A percentile compares a stretch with the other conserved stretches of the same genome.
Conservation (phyloP, 2,113 vertebrate genomes). For the Paramisgurnus dabryanus region DNA sequence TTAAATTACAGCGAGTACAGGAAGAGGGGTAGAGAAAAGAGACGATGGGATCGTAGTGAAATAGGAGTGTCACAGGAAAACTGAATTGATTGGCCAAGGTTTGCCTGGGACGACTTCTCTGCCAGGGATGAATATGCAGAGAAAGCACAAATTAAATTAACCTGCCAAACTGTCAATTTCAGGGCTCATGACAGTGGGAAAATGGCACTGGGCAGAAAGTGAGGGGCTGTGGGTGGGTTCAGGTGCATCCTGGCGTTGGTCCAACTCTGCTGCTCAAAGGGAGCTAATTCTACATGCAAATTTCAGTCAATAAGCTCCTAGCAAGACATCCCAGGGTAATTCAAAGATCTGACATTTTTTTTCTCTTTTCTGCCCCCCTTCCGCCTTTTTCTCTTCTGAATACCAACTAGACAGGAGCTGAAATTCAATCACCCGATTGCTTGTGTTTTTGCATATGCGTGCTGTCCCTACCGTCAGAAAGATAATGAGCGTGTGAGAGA, state of each 20-base stretch:
- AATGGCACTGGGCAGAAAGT: constrained; percentile 82
- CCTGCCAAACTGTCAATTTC: constrained; percentile 99
- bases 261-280: constrained; percentile 91
- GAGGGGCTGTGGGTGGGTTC: constrained; percentile 17
- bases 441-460: constrained; percentile 91
- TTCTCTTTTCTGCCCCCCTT: constrained; percentile 75
- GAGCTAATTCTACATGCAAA: constrained; percentile 99
- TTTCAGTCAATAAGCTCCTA: constrained; percentile 99
- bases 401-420: constrained; percentile 97
- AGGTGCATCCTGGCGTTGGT: constrained; percentile 88
- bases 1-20: constrained; percentile 84
- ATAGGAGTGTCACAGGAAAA: constrained; percentile 84
- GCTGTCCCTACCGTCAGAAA: constrained; percentile 83
- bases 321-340: constrained; percentile 99
- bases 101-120: constrained; percentile 92
- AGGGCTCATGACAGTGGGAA: constrained; percentile 93
- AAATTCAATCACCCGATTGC: constrained; percentile 98
- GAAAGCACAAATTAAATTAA: constrained; percentile 98
- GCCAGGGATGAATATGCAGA: constrained; percentile 96
- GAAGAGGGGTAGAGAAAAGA: constrained; percentile 38
- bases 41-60: background rate
- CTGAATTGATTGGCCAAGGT: constrained; percentile 84
- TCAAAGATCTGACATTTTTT: constrained; percentile 94
- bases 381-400: constrained; percentile 86
- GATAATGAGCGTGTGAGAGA: constrained; percentile 85